Conservation (phyloP, 2,113 vertebrate genomes). For the Tetrao urogallus region DNA sequence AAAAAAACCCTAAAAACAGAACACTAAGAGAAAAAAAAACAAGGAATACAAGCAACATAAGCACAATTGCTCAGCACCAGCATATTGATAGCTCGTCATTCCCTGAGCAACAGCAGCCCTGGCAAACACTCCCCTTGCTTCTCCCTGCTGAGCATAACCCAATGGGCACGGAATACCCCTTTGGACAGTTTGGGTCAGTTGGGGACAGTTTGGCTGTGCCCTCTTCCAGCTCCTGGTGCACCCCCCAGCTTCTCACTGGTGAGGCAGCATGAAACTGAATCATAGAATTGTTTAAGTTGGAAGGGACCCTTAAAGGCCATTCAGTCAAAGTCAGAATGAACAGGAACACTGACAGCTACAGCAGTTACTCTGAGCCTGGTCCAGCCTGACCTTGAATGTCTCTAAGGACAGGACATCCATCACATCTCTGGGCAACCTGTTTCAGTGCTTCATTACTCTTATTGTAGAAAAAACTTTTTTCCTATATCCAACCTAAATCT, state of each 20-base stretch:
- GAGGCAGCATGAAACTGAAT: background rate
- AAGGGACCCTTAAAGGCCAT: background rate
- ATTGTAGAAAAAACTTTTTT: background rate
- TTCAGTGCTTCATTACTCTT: background rate
- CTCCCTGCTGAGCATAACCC: background rate
- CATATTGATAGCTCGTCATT: background rate
- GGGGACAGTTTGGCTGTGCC: background rate
- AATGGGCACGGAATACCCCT: background rate
- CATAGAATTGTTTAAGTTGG: background rate
- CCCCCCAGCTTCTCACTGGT: background rate
- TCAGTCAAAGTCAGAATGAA: background rate
- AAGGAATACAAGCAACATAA: background rate
- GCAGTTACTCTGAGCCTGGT: background rate
- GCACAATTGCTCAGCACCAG: background rate
- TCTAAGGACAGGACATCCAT: background rate
- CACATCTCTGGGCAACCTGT: background rate
- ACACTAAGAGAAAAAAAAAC: background rate
- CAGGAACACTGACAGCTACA: no score
- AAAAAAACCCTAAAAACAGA: background rate
- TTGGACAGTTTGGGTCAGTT: background rate
- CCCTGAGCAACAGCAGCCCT: background rate
- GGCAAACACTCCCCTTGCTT: background rate
- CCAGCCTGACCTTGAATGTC: background rate
- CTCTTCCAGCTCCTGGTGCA: background rate
- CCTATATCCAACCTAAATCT: background rate